Conservation (phyloP, 2,888 invertebrate genomes). For the Mimas tiliae region DNA sequence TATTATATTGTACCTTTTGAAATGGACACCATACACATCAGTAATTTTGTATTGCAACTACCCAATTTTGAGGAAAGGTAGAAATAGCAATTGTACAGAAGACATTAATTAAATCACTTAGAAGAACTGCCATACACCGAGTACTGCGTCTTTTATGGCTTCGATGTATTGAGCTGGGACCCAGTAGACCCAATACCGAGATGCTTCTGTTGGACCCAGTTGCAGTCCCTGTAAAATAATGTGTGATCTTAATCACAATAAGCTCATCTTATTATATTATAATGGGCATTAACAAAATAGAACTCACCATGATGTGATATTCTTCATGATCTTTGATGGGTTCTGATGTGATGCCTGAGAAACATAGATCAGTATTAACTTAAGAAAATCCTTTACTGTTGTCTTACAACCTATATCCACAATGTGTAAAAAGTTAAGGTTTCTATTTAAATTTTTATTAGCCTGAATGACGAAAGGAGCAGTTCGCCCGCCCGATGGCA, state of each 20-base stretch:
- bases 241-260: slow-evolving; percentile 20
- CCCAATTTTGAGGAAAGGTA: slow-evolving; percentile 68
- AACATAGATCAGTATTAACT: slow-evolving; percentile 13
- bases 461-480: no score
- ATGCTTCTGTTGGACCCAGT: slow-evolving; percentile 95
- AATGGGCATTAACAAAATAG: slow-evolving; percentile 24
- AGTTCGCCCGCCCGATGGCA: no score
- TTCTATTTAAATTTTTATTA: no score
- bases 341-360: slow-evolving; percentile 87
- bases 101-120: slow-evolving; percentile 62
- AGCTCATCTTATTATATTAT: background rate
- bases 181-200: slow-evolving; percentile 97
- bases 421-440: no score
- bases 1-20: slow-evolving; percentile 64
- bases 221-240: slow-evolving; percentile 89
- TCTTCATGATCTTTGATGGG: slow-evolving; percentile 95
- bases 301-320: slow-evolving; percentile 94
- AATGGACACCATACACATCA: slow-evolving; percentile 60
- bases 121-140: slow-evolving; percentile 93
- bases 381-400: no score
- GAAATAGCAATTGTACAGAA: slow-evolving; percentile 56
- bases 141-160: slow-evolving; percentile 95
- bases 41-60: slow-evolving; percentile 73
- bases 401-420: no score
- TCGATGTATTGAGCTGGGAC: slow-evolving; percentile 96